phyloP scores from a whole-genome alignment of 2,797 vertebrate species.

The Oreortyx pictus region DNA sequence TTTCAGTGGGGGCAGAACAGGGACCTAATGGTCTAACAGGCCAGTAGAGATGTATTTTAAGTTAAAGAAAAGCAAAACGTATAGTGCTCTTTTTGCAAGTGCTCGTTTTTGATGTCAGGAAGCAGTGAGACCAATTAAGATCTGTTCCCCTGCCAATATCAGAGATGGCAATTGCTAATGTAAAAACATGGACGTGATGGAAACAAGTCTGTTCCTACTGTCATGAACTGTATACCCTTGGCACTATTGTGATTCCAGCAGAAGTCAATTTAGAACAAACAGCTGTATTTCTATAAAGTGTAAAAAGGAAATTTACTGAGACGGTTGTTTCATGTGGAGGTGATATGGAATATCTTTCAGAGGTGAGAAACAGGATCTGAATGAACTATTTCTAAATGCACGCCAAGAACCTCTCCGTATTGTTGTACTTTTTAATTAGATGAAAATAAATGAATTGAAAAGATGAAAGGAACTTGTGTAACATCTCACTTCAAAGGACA shows the following conservation, averaged over 20 bases:
- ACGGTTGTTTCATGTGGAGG: neutral
- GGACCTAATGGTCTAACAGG: neutral
- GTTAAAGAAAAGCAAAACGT: slow-evolving; percentile 31
- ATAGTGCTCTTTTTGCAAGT: neutral
- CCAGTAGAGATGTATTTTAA: neutral
- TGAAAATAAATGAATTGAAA: slow-evolving; percentile 69
- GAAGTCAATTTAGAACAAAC: slow-evolving; percentile 30
- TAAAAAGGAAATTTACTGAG: neutral
- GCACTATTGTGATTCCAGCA: neutral
- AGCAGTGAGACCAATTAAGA: slow-evolving; percentile 66
- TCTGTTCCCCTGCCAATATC: slow-evolving; percentile 37
- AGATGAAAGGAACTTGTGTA: slow-evolving; percentile 67
- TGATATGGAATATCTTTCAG: neutral
- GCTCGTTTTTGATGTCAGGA: slow-evolving; percentile 48
- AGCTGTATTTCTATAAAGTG: neutral
- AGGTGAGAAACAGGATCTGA: slow-evolving; percentile 26
- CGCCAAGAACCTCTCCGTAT: slow-evolving; percentile 33
- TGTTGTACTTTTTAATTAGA: slow-evolving; percentile 67
- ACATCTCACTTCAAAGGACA: slow-evolving; percentile 66
- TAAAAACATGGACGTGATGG: neutral
- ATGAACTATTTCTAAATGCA: slow-evolving; percentile 21
- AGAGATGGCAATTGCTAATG: slow-evolving; percentile 37
- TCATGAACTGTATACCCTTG: neutral
- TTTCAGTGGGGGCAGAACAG: neutral
- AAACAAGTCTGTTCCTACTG: neutral